These are phyloP conservation scores for Chamaea fasciata DNA, from an alignment of 2,113 vertebrate species.

Conservation along the genomic window DNA sequence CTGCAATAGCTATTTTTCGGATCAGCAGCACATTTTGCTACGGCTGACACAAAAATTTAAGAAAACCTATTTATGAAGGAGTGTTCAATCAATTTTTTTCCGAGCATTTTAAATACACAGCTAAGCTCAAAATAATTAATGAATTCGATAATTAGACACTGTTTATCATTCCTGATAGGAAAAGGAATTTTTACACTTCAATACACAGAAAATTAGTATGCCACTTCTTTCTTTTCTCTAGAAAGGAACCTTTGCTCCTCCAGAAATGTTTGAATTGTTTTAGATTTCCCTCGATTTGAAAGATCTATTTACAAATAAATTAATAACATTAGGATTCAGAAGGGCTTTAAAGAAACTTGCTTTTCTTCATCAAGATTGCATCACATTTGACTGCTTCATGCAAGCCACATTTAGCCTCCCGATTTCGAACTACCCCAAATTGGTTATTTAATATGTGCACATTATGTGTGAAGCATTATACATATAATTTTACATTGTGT, in stretches of 20 bases:
- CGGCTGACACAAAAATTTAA: not conserved
- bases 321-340: not conserved
- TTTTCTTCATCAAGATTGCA: not conserved
- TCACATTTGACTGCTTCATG: not conserved
- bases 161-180: not conserved
- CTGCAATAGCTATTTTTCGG: not conserved
- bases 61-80: not conserved
- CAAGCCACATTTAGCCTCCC: not conserved
- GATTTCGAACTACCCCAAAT: not conserved
- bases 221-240: not conserved
- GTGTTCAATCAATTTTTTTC: not conserved
- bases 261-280: not conserved
- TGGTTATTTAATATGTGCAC: not conserved
- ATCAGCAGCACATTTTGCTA: not conserved
- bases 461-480: not conserved
- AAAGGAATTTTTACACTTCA: not conserved
- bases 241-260: not conserved
- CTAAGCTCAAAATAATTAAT: not conserved
- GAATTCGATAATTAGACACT: not conserved
- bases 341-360: not conserved
- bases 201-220: not conserved
- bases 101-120: not conserved
- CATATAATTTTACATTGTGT: not conserved
- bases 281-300: not conserved
- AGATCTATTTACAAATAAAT: not conserved